Evolutionary conservation across 2,113 vertebrate genomes (phyloP).

Genomic region (Eulacestoma nigropectus): DNA sequence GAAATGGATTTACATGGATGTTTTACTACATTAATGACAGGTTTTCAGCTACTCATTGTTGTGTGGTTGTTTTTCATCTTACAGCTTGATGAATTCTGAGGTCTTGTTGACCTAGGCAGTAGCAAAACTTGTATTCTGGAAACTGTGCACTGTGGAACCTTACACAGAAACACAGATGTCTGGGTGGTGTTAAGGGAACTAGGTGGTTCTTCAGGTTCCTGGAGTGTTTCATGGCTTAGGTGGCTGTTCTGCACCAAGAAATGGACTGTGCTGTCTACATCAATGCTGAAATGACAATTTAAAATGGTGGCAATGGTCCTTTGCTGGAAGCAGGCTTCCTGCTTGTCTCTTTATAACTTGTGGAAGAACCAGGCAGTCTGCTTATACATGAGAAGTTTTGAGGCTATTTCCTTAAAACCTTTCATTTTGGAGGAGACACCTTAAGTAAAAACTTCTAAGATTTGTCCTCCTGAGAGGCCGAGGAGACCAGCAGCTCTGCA

Average conservation of each 20-base stretch:
- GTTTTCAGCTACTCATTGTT: not conserved
- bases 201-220: not conserved
- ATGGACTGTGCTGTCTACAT: not conserved
- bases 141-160: not conserved
- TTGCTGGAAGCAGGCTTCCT: not conserved
- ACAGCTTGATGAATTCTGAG: not conserved
- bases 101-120: not conserved
- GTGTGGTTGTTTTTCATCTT: not conserved
- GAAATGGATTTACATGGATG: not conserved
- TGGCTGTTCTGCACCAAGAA: not conserved
- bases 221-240: not conserved
- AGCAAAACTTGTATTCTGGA: not conserved
- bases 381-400: not conserved
- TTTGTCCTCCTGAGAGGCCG: not conserved
- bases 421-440: not conserved
- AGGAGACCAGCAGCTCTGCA: not conserved
- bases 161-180: not conserved
- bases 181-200: not conserved
- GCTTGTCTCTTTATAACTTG: not conserved
- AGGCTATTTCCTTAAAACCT: not conserved
- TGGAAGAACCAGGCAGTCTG: not conserved
- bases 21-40: not conserved
- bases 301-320: not conserved
- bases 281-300: not conserved
- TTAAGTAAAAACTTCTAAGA: not conserved